A percentile compares a stretch with the other conserved stretches of the same genome.
phyloP scores from a whole-genome alignment of 2,113 vertebrate genomes.

The Ranitomeya imitator region DNA sequence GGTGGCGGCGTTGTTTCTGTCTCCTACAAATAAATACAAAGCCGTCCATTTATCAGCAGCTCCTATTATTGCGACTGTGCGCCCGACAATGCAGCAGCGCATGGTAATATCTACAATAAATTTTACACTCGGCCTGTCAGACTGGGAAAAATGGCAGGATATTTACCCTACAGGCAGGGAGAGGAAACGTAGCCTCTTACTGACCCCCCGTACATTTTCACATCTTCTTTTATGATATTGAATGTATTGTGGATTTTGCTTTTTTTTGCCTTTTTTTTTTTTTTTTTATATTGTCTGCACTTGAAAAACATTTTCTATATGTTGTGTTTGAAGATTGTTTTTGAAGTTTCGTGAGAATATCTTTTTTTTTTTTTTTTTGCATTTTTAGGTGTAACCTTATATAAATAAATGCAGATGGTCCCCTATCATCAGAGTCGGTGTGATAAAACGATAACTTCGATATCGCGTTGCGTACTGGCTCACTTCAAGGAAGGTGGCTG shows the following conservation, averaged over 20 bases:
- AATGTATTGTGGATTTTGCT: neutral
- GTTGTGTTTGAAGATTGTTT: neutral
- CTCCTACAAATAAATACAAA: slow-evolving; percentile 15
- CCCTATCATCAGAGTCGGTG: too few species aligned
- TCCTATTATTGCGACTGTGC: neutral
- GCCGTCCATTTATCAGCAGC: neutral
- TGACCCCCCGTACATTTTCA: slow-evolving; percentile 31
- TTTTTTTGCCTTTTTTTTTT: neutral
- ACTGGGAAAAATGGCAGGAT: slow-evolving; percentile 41
- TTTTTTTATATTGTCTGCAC: slow-evolving; percentile 15
- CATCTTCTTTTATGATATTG: slow-evolving; percentile 42
- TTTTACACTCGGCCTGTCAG: neutral
- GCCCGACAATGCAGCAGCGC: neutral
- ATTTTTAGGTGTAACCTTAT: neutral
- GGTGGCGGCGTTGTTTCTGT: neutral
- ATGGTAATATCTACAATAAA: slow-evolving; percentile 40
- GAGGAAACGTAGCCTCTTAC: slow-evolving; percentile 26
- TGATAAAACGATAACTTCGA: too few species aligned
- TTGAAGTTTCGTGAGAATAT: slow-evolving; percentile 3
- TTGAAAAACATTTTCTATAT: slow-evolving; percentile 31
- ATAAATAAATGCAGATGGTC: neutral
- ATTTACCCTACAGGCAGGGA: slow-evolving; percentile 33
- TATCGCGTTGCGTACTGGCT: too few species aligned
- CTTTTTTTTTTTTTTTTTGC: neutral
- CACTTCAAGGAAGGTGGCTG: too few species aligned